Evolutionary conservation across 2,888 invertebrate species (phyloP).

Genomic region (Endomychus coccineus): DNA sequence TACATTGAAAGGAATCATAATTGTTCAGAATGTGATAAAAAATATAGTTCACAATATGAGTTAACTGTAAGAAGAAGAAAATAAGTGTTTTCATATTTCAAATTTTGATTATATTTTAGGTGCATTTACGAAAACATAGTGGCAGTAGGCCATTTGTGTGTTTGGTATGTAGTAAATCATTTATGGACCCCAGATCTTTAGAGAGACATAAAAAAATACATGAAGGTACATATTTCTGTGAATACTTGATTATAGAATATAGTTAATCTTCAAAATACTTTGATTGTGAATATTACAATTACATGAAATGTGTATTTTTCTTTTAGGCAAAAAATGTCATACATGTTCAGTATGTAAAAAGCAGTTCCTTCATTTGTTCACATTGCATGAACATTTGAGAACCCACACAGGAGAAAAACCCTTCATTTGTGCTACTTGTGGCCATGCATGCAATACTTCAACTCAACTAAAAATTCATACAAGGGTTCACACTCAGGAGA

Average conservation of each 20-base stretch:
- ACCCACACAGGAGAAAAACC: slow-evolving; percentile 31
- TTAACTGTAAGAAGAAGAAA: slow-evolving; percentile 24
- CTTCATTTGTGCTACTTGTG: slow-evolving; percentile 30
- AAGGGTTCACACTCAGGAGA: slow-evolving; percentile 29
- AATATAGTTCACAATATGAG: slow-evolving; percentile 29
- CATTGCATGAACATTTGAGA: slow-evolving; percentile 28
- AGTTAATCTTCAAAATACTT: no score
- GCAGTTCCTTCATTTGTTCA: slow-evolving; percentile 29
- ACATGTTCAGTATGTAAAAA: slow-evolving; percentile 29
- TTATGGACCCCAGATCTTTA: slow-evolving; percentile 29
- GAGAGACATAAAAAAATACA: slow-evolving; percentile 32
- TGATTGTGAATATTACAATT: no score
- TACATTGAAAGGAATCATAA: slow-evolving; percentile 22
- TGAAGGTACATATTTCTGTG: slow-evolving; percentile 26
- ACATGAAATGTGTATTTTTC: no score
- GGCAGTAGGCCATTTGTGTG: slow-evolving; percentile 28
- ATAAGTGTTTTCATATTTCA: no score
- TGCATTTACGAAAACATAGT: slow-evolving; percentile 30
- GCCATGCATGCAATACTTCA: slow-evolving; percentile 28
- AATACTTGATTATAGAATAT: no score
- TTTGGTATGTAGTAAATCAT: slow-evolving; percentile 27
- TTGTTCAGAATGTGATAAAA: slow-evolving; percentile 27
- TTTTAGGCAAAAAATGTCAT: slow-evolving; percentile 28
- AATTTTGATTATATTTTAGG: no score
- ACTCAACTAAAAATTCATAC: slow-evolving; percentile 30